phyloP scores from a whole-genome alignment of 2,797 vertebrate genomes.

The Linurgus olivaceus region DNA sequence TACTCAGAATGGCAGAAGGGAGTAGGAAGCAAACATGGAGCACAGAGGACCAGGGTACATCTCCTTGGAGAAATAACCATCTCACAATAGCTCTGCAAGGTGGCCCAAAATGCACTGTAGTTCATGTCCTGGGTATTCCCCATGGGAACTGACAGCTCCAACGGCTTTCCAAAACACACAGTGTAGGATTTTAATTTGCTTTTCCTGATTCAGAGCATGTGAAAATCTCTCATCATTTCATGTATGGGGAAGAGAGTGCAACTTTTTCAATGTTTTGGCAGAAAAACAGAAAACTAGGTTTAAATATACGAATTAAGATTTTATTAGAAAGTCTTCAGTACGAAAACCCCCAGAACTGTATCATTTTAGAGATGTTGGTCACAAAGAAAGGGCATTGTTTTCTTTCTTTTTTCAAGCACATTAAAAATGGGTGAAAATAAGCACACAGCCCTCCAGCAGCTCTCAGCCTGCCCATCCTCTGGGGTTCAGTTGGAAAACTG shows the following conservation, averaged over 20 bases:
- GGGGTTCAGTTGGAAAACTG: slow-evolving; percentile 34
- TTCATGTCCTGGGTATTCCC: background rate
- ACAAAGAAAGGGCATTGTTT: background rate
- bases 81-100: background rate
- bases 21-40: background rate
- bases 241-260: background rate
- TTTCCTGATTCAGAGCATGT: background rate
- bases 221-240: background rate
- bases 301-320: background rate
- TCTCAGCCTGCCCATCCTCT: slow-evolving; percentile 26
- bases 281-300: background rate
- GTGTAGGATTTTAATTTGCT: background rate
- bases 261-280: background rate
- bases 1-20: background rate
- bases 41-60: background rate
- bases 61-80: background rate
- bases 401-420: background rate
- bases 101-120: too few relatives aligned
- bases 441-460: slow-evolving; percentile 4
- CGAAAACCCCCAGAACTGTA: accelerated
- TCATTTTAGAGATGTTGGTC: background rate
- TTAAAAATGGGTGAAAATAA: slow-evolving; percentile 38
- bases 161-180: background rate
- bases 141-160: background rate
- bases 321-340: background rate